Percentiles rank a stretch among this genome's conserved stretches.
Conservation (phyloP, 2,113 vertebrate species). For the Anas platyrhynchos region DNA sequence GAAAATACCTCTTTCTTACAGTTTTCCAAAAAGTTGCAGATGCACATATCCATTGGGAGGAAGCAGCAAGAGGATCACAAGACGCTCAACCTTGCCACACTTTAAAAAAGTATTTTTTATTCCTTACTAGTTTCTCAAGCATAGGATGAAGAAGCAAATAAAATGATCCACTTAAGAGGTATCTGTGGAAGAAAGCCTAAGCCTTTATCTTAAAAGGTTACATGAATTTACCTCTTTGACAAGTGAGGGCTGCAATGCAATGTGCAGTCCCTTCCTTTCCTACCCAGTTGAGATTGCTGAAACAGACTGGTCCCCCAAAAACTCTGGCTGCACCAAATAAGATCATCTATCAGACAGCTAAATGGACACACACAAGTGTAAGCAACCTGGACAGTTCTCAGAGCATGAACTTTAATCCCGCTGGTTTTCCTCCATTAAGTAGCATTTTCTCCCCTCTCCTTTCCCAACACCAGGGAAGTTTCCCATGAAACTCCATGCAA, state of each 20-base stretch:
- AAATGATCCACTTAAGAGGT: not conserved
- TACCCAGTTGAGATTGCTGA: not conserved
- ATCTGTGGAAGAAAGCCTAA: not conserved
- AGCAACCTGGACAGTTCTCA: not conserved
- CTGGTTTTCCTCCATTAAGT: not conserved
- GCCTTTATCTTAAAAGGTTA: not conserved
- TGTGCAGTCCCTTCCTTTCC: not conserved
- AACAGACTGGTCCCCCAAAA: not conserved
- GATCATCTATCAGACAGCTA: not conserved
- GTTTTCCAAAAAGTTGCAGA: not conserved
- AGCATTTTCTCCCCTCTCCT: not conserved
- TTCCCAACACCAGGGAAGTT: not conserved
- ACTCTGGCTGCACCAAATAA: not conserved
- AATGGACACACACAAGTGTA: not conserved
- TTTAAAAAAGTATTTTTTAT: not conserved
- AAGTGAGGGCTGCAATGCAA: not conserved
- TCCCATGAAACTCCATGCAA: not conserved
- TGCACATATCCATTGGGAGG: not conserved
- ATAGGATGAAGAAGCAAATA: not conserved
- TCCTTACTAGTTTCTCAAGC: not conserved
- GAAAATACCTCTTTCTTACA: not conserved
- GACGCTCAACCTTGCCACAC: not conserved
- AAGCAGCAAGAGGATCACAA: not conserved
- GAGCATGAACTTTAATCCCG: slow-evolving; percentile 57
- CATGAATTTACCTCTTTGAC: not conserved